Base-by-base conservation (phyloP, 1,140 invertebrate genomes). In the Pogonus chalceus region DNA sequence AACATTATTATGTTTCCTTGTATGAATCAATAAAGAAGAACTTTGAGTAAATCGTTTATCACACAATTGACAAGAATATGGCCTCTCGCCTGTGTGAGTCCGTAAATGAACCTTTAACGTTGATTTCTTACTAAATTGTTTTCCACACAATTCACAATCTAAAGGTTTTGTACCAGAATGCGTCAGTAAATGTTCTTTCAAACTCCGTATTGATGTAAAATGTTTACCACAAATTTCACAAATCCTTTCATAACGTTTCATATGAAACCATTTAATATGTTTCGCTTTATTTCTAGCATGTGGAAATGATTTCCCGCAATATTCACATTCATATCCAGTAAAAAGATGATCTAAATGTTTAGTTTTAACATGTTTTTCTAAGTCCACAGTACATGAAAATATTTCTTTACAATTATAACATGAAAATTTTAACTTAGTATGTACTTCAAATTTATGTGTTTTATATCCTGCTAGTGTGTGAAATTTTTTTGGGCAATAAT, bases 41-140 rank as follows among this genome's bases (percentile, higher is more conserved):
- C 23, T 65, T 62, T 60, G 54, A 22, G 54, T 35, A 51, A 60
- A 73, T 68, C 57, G 58, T 58, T 82, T 76, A 26, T 71, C 65
- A 60, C 83, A 85, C 52, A 79, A 72, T 49, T 71, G 69, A 62
- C 82, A 84, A 56, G 73, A 73, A 62, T 79, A 82, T 0, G 82
- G 82, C 59, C 81, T 80, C 59, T 84, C 82, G 0, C 82, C 83
- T 2, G 82, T 84, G 65, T 87, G 83, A 22, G 75, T 77, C 23
- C 80, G 70, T 35, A 76, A 72, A 65, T 87, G 84, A 9, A 55
- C 50, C 10, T 52, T 58, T 9, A 65, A 48, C 7, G 59, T 54
- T 23, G 53, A 52, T n/a, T 61, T 58, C 10, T 55, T 48, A 39
- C 39, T 2, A 23, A 51, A 51, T 14, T 39, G 21, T n/a, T 47